Conservation (phyloP, 2,113 vertebrate genomes). For the Psittacus erithacus region DNA sequence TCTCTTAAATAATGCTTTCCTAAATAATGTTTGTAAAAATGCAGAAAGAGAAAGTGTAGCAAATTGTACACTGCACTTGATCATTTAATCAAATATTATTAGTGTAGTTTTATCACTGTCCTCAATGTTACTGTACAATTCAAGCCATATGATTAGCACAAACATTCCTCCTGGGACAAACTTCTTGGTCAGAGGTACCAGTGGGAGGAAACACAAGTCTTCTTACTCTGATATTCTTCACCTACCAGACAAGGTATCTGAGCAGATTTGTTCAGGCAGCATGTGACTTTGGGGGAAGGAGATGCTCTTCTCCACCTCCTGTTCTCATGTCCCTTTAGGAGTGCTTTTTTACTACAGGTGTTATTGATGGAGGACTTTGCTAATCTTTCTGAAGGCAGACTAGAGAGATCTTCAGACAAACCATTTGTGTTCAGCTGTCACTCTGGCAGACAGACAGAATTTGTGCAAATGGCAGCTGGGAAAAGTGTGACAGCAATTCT, state of each 20-base stretch:
- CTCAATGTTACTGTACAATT: background rate
- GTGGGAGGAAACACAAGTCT: background rate
- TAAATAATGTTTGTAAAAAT: background rate
- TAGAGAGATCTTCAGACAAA: background rate
- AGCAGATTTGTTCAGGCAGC: background rate
- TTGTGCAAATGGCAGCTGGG: background rate
- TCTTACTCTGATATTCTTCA: background rate
- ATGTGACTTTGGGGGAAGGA: background rate
- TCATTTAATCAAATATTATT: background rate
- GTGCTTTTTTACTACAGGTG: background rate
- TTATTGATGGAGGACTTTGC: background rate
- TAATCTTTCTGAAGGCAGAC: background rate
- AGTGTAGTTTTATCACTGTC: background rate
- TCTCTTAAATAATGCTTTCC: background rate
- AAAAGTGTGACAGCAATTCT: background rate
- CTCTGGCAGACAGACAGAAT: background rate
- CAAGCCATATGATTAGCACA: background rate
- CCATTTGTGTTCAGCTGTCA: background rate
- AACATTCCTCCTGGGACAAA: background rate
- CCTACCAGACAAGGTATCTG: background rate
- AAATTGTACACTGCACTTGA: background rate
- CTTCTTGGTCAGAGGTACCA: accelerated
- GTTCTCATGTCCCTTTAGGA: background rate
- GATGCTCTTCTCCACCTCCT: background rate
- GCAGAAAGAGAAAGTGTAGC: background rate